Conservation (phyloP, 2,888 invertebrate genomes). For the Agrilus biguttatus region DNA sequence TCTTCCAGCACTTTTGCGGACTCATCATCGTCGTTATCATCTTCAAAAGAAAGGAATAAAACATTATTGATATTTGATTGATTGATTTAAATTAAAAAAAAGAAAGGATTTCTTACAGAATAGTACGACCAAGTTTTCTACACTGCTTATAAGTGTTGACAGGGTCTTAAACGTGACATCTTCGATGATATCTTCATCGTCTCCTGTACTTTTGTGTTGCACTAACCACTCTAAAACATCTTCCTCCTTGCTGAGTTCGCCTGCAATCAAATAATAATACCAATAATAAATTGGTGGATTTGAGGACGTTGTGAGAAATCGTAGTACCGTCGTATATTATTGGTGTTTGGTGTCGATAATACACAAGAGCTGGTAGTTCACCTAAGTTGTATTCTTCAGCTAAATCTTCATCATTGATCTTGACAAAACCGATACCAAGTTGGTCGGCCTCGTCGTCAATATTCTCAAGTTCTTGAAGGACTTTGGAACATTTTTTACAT, state of each 20-base stretch:
- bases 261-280: slow-evolving; percentile 32
- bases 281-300: background rate
- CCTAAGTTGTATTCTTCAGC: slow-evolving; percentile 89
- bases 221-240: slow-evolving; percentile 89
- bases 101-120: slow-evolving; percentile 55
- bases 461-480: slow-evolving; percentile 80
- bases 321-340: slow-evolving; percentile 80
- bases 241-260: slow-evolving; percentile 79
- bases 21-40: slow-evolving; percentile 80
- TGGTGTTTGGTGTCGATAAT: slow-evolving; percentile 88
- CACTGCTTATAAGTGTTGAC: slow-evolving; percentile 73
- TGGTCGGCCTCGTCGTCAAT: slow-evolving; percentile 92
- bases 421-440: slow-evolving; percentile 86
- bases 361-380: slow-evolving; percentile 74
- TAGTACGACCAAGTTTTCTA: slow-evolving; percentile 81
- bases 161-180: slow-evolving; percentile 85
- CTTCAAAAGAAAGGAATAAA: slow-evolving; percentile 23
- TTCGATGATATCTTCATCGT: slow-evolving; percentile 87
- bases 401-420: slow-evolving; percentile 80
- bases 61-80: background rate
- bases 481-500: slow-evolving; percentile 84
- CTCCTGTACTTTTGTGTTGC: slow-evolving; percentile 83
- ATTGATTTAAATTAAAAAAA: no score
- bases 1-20: slow-evolving; percentile 74
- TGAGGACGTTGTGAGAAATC: background rate